Conservation (phyloP, 2,113 vertebrate species). For the Argyrosomus japonicus region DNA sequence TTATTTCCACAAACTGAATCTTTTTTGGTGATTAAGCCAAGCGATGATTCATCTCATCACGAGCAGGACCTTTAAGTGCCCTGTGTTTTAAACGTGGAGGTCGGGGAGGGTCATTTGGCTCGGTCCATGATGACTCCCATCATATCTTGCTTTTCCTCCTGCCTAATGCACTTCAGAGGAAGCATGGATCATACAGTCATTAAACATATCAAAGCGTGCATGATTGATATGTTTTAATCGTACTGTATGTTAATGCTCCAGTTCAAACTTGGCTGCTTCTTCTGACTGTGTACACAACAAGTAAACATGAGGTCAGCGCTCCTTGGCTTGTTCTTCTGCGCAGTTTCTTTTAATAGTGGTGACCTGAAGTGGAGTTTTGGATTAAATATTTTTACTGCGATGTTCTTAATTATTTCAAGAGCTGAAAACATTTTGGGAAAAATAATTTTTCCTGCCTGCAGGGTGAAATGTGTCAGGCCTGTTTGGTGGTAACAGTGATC, state of each 20-base stretch:
- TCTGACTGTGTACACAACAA: conserved; percentile 9
- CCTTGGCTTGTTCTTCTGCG: background rate
- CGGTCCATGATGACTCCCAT: conserved; percentile 11
- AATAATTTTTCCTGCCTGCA: conserved; percentile 36
- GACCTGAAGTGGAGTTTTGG: background rate
- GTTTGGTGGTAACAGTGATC: too few relatives aligned
- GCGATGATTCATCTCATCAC: conserved; percentile 50
- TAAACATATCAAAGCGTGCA: conserved; percentile 47
- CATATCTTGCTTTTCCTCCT: conserved; percentile 26
- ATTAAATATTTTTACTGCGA: conserved; percentile 10
- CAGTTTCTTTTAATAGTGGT: conserved; percentile 12
- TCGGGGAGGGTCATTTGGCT: conserved; percentile 33
- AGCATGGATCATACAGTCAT: conserved; percentile 47
- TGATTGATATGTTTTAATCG: conserved; percentile 54
- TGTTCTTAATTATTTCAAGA: conserved; percentile 21
- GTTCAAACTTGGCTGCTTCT: conserved; percentile 19
- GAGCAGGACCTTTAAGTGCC: conserved; percentile 44
- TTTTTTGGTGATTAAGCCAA: conserved; percentile 49
- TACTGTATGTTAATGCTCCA: conserved; percentile 40
- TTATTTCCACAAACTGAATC: conserved; percentile 52
- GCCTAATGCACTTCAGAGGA: conserved; percentile 60
- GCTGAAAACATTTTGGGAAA: conserved; percentile 18
- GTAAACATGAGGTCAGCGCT: conserved; percentile 55
- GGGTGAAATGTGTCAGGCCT: conserved; percentile 14
- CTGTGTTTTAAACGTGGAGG: conserved; percentile 23